These are phyloP conservation scores for Salticus scenicus DNA, from an alignment of 2,888 invertebrate genomes.

Conservation along the genomic window DNA sequence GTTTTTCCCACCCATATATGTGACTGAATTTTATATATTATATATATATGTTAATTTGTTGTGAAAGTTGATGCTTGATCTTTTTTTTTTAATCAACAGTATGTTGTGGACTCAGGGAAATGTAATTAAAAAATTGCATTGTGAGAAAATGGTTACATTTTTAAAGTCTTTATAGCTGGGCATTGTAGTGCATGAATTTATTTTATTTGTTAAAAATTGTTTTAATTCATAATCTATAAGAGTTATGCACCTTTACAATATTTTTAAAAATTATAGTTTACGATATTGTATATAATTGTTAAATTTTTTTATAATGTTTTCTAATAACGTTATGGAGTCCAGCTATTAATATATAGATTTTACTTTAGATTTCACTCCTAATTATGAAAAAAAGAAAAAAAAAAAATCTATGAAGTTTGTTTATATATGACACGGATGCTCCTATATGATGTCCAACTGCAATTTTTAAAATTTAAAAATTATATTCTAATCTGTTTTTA, in stretches of 20 bases:
- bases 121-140: constrained; percentile 31
- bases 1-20: constrained; percentile 43
- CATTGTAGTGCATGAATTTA: constrained; percentile 30
- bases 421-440: background rate
- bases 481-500: background rate
- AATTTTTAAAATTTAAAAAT: background rate
- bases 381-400: too few species aligned
- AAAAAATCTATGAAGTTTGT: background rate
- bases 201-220: constrained; percentile 12
- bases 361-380: too few species aligned
- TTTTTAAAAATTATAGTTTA: background rate
- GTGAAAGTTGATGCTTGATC: constrained; percentile 11
- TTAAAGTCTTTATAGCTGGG: constrained; percentile 27
- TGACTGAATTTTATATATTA: constrained; percentile 32
- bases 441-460: background rate
- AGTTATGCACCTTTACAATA: background rate
- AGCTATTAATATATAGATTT: too few species aligned
- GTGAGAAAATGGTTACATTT: constrained; percentile 15
- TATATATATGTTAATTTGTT: constrained; percentile 33
- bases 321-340: too few species aligned
- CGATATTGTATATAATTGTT: background rate
- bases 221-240: constrained; percentile 33
- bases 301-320: background rate
- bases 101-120: constrained; percentile 59
- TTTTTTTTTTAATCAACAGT: constrained; percentile 12